Evolutionary conservation across 1,140 invertebrate genomes (phyloP), one percentile per base, ranked within the genome.

Genomic region (Oscheius sp.): DNA sequence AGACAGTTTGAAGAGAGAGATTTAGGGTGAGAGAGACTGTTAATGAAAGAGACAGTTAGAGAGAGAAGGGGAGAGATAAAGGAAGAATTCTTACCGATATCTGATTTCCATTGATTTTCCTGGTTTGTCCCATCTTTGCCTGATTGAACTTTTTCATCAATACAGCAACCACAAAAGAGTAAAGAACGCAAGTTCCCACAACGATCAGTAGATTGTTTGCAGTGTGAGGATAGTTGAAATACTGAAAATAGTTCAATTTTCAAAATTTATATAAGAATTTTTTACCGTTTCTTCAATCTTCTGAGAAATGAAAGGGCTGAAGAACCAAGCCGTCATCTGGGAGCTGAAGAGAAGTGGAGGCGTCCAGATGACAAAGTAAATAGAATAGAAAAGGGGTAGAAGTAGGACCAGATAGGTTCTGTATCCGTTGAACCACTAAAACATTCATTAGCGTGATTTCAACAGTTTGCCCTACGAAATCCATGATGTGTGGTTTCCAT

Each of bases 301-400:
- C 42, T 20, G 35, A 23, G 36, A 59, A 3, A 74, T 70, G 31
- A 71, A 75, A 3, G 74, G 74, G 29, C 64, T 61, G 23, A 71
- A 75, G 61, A 75, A 75, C 74, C 68, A 73, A 3, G 67, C 74
- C 36, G 49, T 55, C 10, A 52, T 46, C 23, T 34, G 34, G 13
- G 74, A 75, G 38, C 31, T 70, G 74, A 75, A 75, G 10, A 73
- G 29, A 1, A 75, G 45, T 42, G 74, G 68, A 1, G 74, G 62
- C 13, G 74, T 69, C 0, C 63, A 31, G n/a, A 75, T 38, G 28
- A 29, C 4, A 23, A 75, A 71, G 36, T 71, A 69, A 15, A 75
- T 18, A 2, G 73, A 74, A 28, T 75, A 75, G 23, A 62, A 0
- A 13, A 73, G 18, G 1, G 74, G 71, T 29, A 73, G 35, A 18